These are phyloP conservation scores for Oreochromis mossambicus DNA, from an alignment of 2,797 vertebrate genomes.

Conservation along the genomic window DNA sequence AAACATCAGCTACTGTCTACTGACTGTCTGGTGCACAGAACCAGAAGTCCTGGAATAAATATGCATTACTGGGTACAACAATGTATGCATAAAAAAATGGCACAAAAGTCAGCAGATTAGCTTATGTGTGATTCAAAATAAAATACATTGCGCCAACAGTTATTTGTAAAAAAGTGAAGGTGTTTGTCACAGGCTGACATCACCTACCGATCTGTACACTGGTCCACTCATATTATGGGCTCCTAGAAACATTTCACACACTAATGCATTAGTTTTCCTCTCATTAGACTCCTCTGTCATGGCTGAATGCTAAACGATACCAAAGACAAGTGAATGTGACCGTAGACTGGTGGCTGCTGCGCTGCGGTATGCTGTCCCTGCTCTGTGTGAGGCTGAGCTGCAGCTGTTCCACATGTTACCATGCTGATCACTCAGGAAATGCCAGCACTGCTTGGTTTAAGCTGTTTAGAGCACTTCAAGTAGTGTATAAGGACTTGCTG, in stretches of 20 bases:
- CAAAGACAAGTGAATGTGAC: neutral
- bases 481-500: neutral
- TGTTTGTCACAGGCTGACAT: neutral
- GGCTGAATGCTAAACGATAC: neutral
- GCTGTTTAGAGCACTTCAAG: neutral
- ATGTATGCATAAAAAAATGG: no score
- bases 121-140: neutral
- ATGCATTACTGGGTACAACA: neutral
- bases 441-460: neutral
- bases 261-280: neutral
- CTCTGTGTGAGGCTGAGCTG: neutral
- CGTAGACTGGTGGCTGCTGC: neutral
- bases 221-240: neutral
- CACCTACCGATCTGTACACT: neutral
- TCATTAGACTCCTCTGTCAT: neutral
- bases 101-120: neutral
- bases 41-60: neutral
- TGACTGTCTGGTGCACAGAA: neutral
- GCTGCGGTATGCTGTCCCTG: neutral
- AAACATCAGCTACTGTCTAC: neutral
- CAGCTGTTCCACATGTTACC: conserved; percentile 29
- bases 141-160: neutral
- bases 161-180: neutral
- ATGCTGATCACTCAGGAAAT: neutral
- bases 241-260: neutral